Conservation (phyloP, 2,888 invertebrate species). For the Amphiduros pacificus region DNA sequence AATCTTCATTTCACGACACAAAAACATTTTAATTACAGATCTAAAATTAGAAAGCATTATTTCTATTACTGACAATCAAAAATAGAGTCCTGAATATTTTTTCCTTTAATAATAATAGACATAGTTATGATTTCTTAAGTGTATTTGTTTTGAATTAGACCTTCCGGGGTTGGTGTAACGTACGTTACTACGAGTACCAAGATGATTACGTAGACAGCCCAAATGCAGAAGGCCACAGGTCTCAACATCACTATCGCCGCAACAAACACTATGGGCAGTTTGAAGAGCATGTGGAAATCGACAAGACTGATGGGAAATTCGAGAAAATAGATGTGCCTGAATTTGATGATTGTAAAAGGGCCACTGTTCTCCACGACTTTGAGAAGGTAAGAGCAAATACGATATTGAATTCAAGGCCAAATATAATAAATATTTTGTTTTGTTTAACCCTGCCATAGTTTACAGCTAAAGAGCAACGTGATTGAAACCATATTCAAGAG, state of each 20-base stretch:
- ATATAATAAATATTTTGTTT: no score
- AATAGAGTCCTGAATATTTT: no score
- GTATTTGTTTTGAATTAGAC: conserved; percentile 9
- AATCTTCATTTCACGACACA: no score
- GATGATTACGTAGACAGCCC: conserved; percentile 8
- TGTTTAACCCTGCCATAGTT: no score
- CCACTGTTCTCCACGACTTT: conserved; percentile 92
- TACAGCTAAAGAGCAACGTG: no score
- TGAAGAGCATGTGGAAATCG: conserved; percentile 81
- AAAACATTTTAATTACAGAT: no score
- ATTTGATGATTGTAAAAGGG: conserved; percentile 77
- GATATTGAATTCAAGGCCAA: no score
- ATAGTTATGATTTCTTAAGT: no score
- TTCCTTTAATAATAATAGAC: no score
- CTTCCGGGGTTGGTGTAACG: conserved; percentile 23
- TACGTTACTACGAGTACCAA: conserved; percentile 27
- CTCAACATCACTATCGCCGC: not conserved
- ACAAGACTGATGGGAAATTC: conserved; percentile 69
- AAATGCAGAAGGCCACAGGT: not conserved
- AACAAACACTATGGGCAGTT: conserved; percentile 62
- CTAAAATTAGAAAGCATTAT: no score
- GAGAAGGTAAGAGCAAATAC: conserved; percentile 67
- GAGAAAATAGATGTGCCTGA: conserved; percentile 79
- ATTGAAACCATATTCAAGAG: no score
- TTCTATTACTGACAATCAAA: no score